These are phyloP conservation scores for Adelognathus sp. DNA, from an alignment of 2,888 invertebrate species.

Conservation along the genomic window DNA sequence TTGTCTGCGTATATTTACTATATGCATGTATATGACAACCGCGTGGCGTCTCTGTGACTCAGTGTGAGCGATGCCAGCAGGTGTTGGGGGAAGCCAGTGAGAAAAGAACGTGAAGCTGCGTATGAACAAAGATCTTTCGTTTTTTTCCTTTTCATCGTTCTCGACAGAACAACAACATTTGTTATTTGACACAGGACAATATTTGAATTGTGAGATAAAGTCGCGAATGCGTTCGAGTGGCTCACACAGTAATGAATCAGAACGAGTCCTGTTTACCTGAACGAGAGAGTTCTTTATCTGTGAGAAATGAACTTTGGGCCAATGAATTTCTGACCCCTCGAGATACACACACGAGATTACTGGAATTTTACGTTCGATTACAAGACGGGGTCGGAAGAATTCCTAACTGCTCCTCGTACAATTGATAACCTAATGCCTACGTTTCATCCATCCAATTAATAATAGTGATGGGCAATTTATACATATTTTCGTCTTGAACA, in stretches of 20 bases:
- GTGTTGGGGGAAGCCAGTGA: conserved; percentile 37
- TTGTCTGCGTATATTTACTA: not conserved
- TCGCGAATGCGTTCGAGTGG: not conserved
- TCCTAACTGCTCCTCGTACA: too few species aligned
- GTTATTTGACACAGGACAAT: conserved; percentile 1
- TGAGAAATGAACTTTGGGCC: not conserved
- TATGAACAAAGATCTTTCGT: not conserved
- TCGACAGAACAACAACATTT: not conserved
- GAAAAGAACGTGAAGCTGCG: conserved; percentile 13
- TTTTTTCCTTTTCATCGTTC: conserved; percentile 43
- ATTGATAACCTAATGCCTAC: too few species aligned
- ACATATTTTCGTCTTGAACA: too few species aligned
- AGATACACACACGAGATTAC: too few species aligned
- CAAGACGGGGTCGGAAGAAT: too few species aligned
- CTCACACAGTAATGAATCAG: not conserved
- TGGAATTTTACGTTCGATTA: too few species aligned
- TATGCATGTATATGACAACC: not conserved
- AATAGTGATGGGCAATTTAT: too few species aligned
- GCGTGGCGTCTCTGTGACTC: not conserved
- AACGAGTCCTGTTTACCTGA: not conserved
- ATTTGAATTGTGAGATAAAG: not conserved
- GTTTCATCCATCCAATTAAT: too few species aligned
- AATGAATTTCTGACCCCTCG: not conserved
- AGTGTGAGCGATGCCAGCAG: conserved; percentile 40
- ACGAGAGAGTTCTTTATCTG: not conserved